phyloP scores from a whole-genome alignment of 1,140 invertebrate genomes.

The Ostrea edulis region DNA sequence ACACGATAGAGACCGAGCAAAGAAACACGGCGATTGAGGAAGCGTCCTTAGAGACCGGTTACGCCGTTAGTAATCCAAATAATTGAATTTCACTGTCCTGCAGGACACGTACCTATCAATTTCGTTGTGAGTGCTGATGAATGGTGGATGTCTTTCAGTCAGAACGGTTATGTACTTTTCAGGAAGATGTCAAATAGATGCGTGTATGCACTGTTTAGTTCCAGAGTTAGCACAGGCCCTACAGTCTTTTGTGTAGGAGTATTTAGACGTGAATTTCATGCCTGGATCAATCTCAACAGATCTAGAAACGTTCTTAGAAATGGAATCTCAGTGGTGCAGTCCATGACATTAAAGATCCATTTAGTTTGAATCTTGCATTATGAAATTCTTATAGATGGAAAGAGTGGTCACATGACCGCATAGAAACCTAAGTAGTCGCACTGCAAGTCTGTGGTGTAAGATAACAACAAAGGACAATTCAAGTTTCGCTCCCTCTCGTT shows the following conservation, averaged over 20 bases:
- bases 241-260: not conserved
- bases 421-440: too few relatives aligned
- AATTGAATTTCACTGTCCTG: not conserved
- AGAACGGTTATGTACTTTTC: not conserved
- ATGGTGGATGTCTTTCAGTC: not conserved
- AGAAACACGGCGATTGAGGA: not conserved
- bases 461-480: too few relatives aligned
- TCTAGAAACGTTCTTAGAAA: too few relatives aligned
- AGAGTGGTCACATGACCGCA: too few relatives aligned
- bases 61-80: not conserved
- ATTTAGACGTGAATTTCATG: not conserved
- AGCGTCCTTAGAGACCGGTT: not conserved
- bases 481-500: too few relatives aligned
- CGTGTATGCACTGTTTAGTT: not conserved
- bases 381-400: too few relatives aligned
- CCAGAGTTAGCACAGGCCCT: not conserved
- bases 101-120: not conserved
- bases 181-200: not conserved
- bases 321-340: too few relatives aligned
- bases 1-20: not conserved
- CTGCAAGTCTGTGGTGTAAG: too few relatives aligned
- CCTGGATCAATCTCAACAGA: not conserved
- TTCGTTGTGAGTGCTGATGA: not conserved
- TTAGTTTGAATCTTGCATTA: too few relatives aligned
- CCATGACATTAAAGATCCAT: too few relatives aligned